phyloP scores from a whole-genome alignment of 2,113 vertebrate genomes.

The Galemys pyrenaicus region DNA sequence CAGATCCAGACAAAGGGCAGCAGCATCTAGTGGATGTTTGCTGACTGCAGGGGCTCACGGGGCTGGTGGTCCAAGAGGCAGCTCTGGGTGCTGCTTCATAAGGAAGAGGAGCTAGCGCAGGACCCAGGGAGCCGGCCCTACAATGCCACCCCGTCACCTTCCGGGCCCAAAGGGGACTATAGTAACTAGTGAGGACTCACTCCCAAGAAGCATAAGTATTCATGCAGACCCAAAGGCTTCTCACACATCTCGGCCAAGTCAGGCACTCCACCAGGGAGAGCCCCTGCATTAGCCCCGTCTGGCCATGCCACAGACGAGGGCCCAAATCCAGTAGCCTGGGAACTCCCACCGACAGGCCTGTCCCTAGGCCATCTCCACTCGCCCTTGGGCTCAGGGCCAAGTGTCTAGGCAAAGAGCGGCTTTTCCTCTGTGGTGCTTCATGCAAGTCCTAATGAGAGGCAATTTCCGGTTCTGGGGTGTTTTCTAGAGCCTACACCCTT shows the following conservation, averaged over 20 bases:
- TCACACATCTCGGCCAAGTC: neutral
- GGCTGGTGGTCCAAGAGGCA: neutral
- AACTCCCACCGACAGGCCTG: too few relatives aligned
- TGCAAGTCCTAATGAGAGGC: neutral
- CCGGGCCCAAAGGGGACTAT: neutral
- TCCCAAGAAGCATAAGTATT: neutral
- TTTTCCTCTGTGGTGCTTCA: neutral
- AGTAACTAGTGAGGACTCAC: neutral
- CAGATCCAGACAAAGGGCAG: neutral
- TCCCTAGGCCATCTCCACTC: neutral
- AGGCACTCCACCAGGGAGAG: neutral
- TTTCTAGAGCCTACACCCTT: neutral
- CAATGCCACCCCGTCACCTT: neutral
- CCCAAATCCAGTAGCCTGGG: neutral
- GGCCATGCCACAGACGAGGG: neutral
- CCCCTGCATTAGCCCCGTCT: neutral
- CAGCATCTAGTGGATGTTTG: neutral
- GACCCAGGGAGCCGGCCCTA: neutral
- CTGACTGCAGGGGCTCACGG: neutral
- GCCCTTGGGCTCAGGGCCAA: neutral
- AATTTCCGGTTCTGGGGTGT: neutral
- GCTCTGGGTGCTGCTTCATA: neutral
- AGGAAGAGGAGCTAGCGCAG: neutral
- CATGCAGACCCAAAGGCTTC: neutral
- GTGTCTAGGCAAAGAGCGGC: neutral